phyloP scores from a whole-genome alignment of 2,888 invertebrate genomes.

The Temnothorax ravouxi region DNA sequence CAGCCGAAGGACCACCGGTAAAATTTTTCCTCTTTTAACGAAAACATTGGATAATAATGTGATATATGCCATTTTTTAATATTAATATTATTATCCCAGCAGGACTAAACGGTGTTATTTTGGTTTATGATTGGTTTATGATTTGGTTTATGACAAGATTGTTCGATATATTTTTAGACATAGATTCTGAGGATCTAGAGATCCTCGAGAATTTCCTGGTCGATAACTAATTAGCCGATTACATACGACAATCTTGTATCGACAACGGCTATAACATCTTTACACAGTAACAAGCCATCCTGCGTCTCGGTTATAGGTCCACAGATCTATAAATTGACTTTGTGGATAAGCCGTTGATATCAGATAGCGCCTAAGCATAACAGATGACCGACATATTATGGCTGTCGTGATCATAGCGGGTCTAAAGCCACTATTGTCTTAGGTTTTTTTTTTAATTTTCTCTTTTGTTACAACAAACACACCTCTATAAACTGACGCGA shows the following conservation, averaged over 20 bases:
- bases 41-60: background rate
- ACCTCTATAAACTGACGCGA: background rate
- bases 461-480: background rate
- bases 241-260: background rate
- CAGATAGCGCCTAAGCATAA: constrained; percentile 23
- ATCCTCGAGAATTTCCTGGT: background rate
- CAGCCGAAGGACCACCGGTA: constrained; percentile 84
- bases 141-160: too few species aligned
- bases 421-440: background rate
- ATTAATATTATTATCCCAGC: background rate
- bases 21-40: constrained; percentile 26
- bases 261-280: background rate
- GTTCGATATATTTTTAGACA: background rate
- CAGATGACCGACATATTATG: constrained; percentile 20
- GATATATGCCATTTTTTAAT: background rate
- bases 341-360: constrained; percentile 34
- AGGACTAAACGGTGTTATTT: background rate
- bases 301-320: background rate
- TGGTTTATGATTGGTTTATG: background rate
- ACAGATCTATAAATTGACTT: constrained; percentile 24
- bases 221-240: constrained; percentile 11
- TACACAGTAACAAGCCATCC: constrained; percentile 12
- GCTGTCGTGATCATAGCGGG: background rate
- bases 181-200: background rate
- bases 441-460: background rate